Base-by-base conservation (phyloP, 2,888 invertebrate species). In the Pilophorus perplexus region DNA sequence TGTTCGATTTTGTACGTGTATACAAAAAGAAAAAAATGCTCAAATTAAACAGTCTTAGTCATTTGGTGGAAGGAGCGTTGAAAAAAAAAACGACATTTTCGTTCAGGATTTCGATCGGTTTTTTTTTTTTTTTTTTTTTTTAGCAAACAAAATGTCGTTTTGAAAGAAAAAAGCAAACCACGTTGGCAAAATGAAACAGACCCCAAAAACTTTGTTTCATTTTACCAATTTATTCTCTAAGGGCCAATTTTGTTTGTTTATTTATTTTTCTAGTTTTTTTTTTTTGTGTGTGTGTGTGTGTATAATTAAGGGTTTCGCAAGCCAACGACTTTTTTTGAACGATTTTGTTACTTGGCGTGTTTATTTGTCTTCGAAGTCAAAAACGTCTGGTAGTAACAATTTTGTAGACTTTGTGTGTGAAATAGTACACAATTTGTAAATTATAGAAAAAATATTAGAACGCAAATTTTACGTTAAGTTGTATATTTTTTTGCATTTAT, bases 1-100 rank as follows among this genome's bases (percentile, higher is more conserved):
- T 28, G 27, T 59, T 20, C 22, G 44, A 25, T 38, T 40, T 57
- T 25, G 27, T 59, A 25, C 33, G 23, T 42, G 40, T 42, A 44
- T 59, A 59, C 59, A 23, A 42, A 22, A 27, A 25, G 59, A 40
- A 27, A 16, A 20, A 27, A 27, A 59, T 59, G 59, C 59, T 59
- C 59, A 59, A 59, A 42, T 44, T 25, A 59, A 42, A n/a, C 14
- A 42, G 28, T 38, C 55, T 59, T 59, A 59, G 59, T 59, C 59
- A 59, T 59, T 52, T 28, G 52, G 52, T 52, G 52, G 16, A 25
- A 59, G 40, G 59, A 40, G 44, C 59, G 55, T n/a, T n/a, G n/a
- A n/a, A n/a, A n/a, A 23, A 37, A 33, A 23, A 23, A 46, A 23
- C 22, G 46, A 44, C 44, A 46, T 46, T 46, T 23, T 46, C n/a